Conservation (phyloP, 2,797 vertebrate species). For the Miichthys miiuy region DNA sequence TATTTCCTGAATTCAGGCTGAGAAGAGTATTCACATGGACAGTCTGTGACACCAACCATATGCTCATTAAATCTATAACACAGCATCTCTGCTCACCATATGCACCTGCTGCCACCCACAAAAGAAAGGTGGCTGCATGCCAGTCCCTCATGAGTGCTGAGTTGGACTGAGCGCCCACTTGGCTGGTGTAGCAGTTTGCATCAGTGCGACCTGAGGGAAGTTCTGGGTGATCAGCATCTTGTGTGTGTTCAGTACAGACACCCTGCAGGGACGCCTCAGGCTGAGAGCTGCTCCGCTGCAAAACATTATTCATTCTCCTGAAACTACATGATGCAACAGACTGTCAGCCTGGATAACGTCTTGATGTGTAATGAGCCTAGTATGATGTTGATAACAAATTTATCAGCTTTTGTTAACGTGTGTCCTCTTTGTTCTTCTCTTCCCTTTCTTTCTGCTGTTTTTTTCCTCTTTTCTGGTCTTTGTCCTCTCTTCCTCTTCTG, state of each 20-base stretch:
- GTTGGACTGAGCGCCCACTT: not conserved
- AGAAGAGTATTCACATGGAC: not conserved
- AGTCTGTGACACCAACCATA: constrained; percentile 18
- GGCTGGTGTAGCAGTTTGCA: constrained; percentile 19
- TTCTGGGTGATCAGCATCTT: constrained; percentile 18
- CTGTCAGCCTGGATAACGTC: constrained; percentile 48
- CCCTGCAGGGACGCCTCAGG: constrained; percentile 57
- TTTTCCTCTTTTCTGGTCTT: constrained; percentile 11
- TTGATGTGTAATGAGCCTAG: constrained; percentile 32
- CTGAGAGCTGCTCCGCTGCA: constrained; percentile 24
- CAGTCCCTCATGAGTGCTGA: not conserved
- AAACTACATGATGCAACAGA: constrained; percentile 65
- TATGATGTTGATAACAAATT: constrained; percentile 11
- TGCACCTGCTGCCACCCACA: constrained; percentile 9
- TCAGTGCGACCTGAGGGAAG: constrained; percentile 37
- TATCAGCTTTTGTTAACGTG: constrained; percentile 41
- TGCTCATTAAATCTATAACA: constrained; percentile 29
- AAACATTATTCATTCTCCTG: constrained; percentile 31
- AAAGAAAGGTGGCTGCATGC: not conserved
- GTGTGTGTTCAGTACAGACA: constrained; percentile 41
- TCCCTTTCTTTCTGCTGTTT: not conserved
- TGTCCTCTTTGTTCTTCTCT: constrained; percentile 32
- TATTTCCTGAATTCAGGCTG: not conserved
- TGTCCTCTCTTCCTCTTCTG: constrained; percentile 4
- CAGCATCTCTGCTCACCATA: not conserved